phyloP scores from a whole-genome alignment of 2,888 invertebrate genomes.

The Synanthedon formicaeformis region DNA sequence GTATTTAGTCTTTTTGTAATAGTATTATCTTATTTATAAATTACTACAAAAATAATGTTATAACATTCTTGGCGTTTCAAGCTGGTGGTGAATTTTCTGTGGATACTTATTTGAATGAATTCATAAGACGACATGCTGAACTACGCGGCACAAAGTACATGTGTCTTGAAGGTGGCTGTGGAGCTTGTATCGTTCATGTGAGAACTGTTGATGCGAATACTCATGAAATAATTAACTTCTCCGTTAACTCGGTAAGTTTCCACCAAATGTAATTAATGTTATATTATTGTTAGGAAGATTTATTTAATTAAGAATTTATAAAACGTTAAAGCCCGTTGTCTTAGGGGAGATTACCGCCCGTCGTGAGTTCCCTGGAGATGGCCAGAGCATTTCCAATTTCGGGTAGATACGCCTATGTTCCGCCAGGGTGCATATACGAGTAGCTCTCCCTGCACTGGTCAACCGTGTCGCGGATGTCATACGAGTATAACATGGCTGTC shows the following conservation, averaged over 20 bases:
- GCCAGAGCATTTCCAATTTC: too few species aligned
- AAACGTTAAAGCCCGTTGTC: too few species aligned
- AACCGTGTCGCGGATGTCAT: too few species aligned
- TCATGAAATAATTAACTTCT: constrained; percentile 29
- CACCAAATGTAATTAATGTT: not conserved
- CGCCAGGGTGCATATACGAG: too few species aligned
- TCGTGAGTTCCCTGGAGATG: too few species aligned
- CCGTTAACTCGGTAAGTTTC: constrained; percentile 60
- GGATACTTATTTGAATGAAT: constrained; percentile 68
- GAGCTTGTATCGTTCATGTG: constrained; percentile 66
- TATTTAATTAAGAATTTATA: too few species aligned
- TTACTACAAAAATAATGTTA: not conserved
- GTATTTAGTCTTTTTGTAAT: not conserved
- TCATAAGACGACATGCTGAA: constrained; percentile 64
- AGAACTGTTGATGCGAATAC: constrained; percentile 6
- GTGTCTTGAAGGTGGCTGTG: constrained; percentile 78
- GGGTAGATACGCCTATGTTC: too few species aligned
- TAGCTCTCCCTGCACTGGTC: too few species aligned
- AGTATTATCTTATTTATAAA: too few species aligned
- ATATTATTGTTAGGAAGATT: too few species aligned
- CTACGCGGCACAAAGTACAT: constrained; percentile 75
- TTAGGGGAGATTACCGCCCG: too few species aligned
- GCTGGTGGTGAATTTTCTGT: constrained; percentile 72
- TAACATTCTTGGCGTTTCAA: constrained; percentile 26
- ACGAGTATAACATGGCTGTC: too few species aligned